Evolutionary conservation across 2,113 vertebrate genomes (phyloP).

Genomic region (Cryptomyrus ogoouensis): DNA sequence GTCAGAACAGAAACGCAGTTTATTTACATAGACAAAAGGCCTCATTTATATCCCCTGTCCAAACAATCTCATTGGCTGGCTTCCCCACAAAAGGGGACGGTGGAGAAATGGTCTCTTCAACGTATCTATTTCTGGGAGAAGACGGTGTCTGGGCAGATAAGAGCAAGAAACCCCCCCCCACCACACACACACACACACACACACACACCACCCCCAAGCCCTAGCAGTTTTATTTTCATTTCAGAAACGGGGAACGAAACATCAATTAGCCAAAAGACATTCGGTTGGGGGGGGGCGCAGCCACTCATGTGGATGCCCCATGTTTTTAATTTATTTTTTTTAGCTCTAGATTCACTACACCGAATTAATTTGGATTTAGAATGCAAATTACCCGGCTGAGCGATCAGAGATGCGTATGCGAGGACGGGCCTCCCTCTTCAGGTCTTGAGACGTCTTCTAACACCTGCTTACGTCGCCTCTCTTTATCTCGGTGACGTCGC

Average conservation of each 20-base stretch:
- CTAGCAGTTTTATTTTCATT: conserved; percentile 9
- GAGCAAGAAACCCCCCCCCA: conserved; percentile 50
- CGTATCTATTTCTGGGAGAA: conserved; percentile 71
- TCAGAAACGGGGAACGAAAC: conserved; percentile 60
- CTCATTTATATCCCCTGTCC: conserved; percentile 91
- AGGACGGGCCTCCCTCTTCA: conserved; percentile 73
- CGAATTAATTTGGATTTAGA: conserved; percentile 99
- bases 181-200: neutral
- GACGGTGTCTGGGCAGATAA: conserved; percentile 75
- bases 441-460: conserved; percentile 71
- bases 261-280: conserved; percentile 87
- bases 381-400: conserved; percentile 94
- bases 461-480: neutral
- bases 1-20: conserved; percentile 88
- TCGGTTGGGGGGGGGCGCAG: conserved; percentile 78
- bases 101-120: conserved; percentile 62
- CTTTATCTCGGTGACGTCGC: neutral
- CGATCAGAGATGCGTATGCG: conserved; percentile 82
- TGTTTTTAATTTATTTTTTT: conserved; percentile 53
- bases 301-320: conserved; percentile 92
- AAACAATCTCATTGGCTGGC: conserved; percentile 90
- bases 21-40: conserved; percentile 96
- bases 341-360: conserved; percentile 92
- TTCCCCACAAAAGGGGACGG: conserved; percentile 69
- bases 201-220: neutral